Evolutionary conservation across 1,140 invertebrate species (phyloP).

Genomic region (Drosophila ficusphila): DNA sequence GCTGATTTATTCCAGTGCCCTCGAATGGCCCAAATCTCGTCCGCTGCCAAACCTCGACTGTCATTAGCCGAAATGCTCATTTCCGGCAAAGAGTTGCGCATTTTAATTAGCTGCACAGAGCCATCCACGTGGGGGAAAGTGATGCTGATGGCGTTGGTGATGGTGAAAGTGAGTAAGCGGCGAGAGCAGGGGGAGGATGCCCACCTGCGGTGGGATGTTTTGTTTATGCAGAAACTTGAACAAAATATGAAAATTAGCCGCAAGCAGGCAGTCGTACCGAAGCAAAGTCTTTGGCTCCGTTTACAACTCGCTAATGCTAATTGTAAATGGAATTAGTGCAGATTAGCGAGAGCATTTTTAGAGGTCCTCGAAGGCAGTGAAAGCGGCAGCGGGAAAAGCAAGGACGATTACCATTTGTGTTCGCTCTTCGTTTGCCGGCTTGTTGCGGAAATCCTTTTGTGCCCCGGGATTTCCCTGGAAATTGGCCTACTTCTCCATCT

Average conservation of each 20-base stretch:
- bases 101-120: conserved; percentile 75
- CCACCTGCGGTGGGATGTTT: conserved; percentile 66
- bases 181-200: conserved; percentile 12
- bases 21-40: conserved; percentile 49
- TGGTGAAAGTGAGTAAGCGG: not conserved
- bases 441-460: conserved; percentile 57
- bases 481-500: too few species aligned
- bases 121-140: not conserved
- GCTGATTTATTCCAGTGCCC: conserved; percentile 69
- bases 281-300: conserved; percentile 40
- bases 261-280: conserved; percentile 26
- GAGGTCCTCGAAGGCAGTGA: conserved; percentile 27
- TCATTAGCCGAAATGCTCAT: conserved; percentile 80
- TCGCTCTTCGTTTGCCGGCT: conserved; percentile 49
- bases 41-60: conserved; percentile 29
- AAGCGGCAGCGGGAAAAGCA: not conserved
- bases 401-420: conserved; percentile 59
- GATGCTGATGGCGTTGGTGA: too few species aligned
- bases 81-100: conserved; percentile 81
- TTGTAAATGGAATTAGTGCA: conserved; percentile 81
- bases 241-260: conserved; percentile 74
- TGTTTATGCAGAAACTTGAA: conserved; percentile 71
- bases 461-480: conserved; percentile 13
- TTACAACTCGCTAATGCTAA: conserved; percentile 82
- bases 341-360: conserved; percentile 67